Evolutionary conservation across 2,113 vertebrate genomes (phyloP).

Genomic region (Taurulus bubalis): DNA sequence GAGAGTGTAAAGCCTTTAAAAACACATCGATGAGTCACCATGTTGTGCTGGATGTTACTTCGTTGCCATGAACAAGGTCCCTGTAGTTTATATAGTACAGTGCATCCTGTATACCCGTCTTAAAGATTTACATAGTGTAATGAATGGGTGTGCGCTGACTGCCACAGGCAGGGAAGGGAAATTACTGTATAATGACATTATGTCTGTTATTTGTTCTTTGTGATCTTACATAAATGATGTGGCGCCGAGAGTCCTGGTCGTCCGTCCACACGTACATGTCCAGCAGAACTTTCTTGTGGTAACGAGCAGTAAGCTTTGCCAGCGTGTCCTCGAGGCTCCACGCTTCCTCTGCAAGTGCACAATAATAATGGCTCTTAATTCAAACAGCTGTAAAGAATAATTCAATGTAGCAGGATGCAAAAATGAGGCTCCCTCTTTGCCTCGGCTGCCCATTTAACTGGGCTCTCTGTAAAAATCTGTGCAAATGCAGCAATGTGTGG

Average conservation of each 20-base stretch:
- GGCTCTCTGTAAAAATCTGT: slow-evolving; percentile 31
- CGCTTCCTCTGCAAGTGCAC: slow-evolving; percentile 77
- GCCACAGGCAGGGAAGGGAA: not conserved
- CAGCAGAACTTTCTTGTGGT: slow-evolving; percentile 91
- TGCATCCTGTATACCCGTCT: not conserved
- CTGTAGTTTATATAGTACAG: not conserved
- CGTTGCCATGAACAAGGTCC: not conserved
- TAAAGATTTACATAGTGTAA: not conserved
- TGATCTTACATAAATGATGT: slow-evolving; percentile 92
- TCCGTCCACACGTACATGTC: slow-evolving; percentile 97
- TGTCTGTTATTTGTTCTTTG: not conserved
- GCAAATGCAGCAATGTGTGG: slow-evolving; percentile 52
- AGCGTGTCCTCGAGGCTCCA: slow-evolving; percentile 93
- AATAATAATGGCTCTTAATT: slow-evolving; percentile 4
- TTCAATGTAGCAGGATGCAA: slow-evolving; percentile 3
- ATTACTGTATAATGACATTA: not conserved
- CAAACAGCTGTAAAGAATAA: not conserved
- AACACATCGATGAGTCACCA: not conserved
- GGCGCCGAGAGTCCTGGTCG: slow-evolving; percentile 90
- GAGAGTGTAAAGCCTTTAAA: not conserved
- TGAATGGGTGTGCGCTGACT: not conserved
- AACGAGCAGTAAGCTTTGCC: slow-evolving; percentile 87
- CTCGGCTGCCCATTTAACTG: slow-evolving; percentile 15
- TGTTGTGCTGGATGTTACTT: not conserved
- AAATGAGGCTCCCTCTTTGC: slow-evolving; percentile 8